Percentiles rank a stretch among this genome's conserved stretches.
These are phyloP conservation scores for Erannis defoliaria DNA, from an alignment of 2,888 invertebrate genomes.

Conservation along the genomic window DNA sequence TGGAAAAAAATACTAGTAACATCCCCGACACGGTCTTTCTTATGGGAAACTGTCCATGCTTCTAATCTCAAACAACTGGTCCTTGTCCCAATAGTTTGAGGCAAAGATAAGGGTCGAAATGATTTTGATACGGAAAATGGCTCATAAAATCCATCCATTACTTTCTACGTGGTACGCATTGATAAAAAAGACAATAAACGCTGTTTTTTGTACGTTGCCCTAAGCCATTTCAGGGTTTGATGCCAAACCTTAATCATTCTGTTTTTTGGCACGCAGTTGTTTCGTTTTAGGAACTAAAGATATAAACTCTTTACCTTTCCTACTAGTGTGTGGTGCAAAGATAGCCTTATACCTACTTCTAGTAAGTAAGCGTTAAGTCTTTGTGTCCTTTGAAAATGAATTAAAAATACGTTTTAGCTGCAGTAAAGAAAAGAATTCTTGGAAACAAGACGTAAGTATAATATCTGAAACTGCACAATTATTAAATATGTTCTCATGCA, in stretches of 20 bases:
- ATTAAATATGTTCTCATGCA: too few relatives aligned
- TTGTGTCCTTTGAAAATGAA: too few relatives aligned
- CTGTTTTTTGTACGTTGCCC: slow-evolving; percentile 18
- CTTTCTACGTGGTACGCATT: slow-evolving; percentile 27
- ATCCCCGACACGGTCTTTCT: background rate
- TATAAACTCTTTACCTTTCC: background rate
- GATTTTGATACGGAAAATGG: slow-evolving; percentile 32
- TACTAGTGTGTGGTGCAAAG: too few relatives aligned
- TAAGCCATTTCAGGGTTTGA: slow-evolving; percentile 14
- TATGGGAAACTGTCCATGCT: slow-evolving; percentile 17
- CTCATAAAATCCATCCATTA: slow-evolving; percentile 36
- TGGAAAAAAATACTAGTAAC: background rate
- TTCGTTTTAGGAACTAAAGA: background rate
- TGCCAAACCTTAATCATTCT: slow-evolving; percentile 15
- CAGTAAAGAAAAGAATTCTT: too few relatives aligned
- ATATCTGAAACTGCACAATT: too few relatives aligned
- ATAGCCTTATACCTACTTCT: too few relatives aligned
- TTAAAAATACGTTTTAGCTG: too few relatives aligned
- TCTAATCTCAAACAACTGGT: slow-evolving; percentile 18
- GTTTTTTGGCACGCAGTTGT: slow-evolving; percentile 3
- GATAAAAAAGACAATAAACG: slow-evolving; percentile 23
- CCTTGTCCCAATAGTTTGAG: slow-evolving; percentile 31
- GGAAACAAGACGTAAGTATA: too few relatives aligned
- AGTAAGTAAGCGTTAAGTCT: too few relatives aligned
- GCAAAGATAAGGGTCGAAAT: slow-evolving; percentile 30